These are phyloP conservation scores for Drosophila austrosaltans DNA, from an alignment of 2,888 invertebrate genomes.

Conservation along the genomic window DNA sequence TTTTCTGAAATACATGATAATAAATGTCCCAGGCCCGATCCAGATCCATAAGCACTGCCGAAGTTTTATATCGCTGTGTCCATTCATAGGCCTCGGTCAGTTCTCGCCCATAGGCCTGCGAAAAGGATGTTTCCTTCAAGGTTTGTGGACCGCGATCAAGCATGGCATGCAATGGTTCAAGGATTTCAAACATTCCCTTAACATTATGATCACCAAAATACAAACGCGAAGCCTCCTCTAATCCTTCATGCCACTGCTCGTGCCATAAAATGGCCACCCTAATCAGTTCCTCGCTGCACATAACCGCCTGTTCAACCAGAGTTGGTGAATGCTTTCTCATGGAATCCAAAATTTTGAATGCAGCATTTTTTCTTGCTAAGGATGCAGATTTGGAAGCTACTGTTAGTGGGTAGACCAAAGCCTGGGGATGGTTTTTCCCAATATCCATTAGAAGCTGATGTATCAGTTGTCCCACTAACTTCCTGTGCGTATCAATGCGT, in stretches of 20 bases:
- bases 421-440: slow-evolving; percentile 98
- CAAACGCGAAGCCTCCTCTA: slow-evolving; percentile 95
- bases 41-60: slow-evolving; percentile 94
- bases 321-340: slow-evolving; percentile 97
- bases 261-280: slow-evolving; percentile 99
- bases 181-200: slow-evolving; percentile 97
- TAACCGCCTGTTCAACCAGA: slow-evolving; percentile 96
- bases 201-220: slow-evolving; percentile 99
- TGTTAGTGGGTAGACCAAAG: slow-evolving; percentile 97
- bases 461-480: slow-evolving; percentile 94
- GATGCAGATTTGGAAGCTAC: slow-evolving; percentile 98
- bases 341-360: slow-evolving; percentile 96
- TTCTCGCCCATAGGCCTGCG: slow-evolving; percentile 97
- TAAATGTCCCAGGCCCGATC: slow-evolving; percentile 99
- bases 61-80: slow-evolving; percentile 95
- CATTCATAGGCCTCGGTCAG: slow-evolving; percentile 97
- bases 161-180: slow-evolving; percentile 97
- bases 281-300: slow-evolving; percentile 98
- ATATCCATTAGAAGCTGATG: slow-evolving; percentile 97
- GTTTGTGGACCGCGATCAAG: slow-evolving; percentile 97
- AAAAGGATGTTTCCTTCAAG: slow-evolving; percentile 97
- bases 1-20: slow-evolving; percentile 98
- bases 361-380: slow-evolving; percentile 92
- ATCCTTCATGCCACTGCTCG: slow-evolving; percentile 99
- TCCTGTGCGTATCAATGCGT: slow-evolving; percentile 95